These are phyloP conservation scores for Micromys minutus DNA, from an alignment of 2,113 vertebrate genomes.

Conservation along the genomic window DNA sequence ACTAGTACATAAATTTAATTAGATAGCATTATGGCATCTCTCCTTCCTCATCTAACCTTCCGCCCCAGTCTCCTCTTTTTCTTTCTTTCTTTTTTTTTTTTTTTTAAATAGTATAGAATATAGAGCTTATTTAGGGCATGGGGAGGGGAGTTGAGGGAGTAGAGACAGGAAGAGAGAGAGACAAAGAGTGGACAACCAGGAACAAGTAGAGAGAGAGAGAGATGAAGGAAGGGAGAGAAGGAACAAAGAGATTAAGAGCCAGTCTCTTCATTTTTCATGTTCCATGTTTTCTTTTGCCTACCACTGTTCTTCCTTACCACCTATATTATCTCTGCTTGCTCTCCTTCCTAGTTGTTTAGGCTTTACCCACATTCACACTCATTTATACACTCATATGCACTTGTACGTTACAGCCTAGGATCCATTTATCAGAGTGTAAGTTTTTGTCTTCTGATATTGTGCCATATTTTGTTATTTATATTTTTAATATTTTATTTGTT, in stretches of 20 bases:
- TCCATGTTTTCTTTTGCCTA: background rate
- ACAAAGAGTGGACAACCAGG: too few relatives aligned
- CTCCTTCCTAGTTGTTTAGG: background rate
- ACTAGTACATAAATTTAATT: too few relatives aligned
- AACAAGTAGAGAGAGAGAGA: too few relatives aligned
- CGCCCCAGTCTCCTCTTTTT: background rate
- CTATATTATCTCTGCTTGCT: background rate
- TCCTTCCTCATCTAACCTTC: background rate
- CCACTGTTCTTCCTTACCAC: background rate
- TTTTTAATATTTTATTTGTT: background rate
- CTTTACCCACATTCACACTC: background rate
- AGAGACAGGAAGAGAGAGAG: too few relatives aligned
- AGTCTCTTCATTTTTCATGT: too few relatives aligned
- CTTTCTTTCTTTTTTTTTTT: too few relatives aligned
- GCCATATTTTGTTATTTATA: too few relatives aligned
- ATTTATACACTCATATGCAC: background rate
- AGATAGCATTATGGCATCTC: background rate
- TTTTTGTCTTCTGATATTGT: background rate
- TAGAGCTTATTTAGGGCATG: too few relatives aligned
- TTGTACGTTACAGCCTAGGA: background rate
- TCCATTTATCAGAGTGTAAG: background rate
- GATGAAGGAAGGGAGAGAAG: too few relatives aligned
- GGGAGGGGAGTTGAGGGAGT: too few relatives aligned
- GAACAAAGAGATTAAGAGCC: too few relatives aligned
- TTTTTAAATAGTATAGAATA: too few relatives aligned